phyloP scores from a whole-genome alignment of 1,140 invertebrate genomes.

The Danaus plexippus region DNA sequence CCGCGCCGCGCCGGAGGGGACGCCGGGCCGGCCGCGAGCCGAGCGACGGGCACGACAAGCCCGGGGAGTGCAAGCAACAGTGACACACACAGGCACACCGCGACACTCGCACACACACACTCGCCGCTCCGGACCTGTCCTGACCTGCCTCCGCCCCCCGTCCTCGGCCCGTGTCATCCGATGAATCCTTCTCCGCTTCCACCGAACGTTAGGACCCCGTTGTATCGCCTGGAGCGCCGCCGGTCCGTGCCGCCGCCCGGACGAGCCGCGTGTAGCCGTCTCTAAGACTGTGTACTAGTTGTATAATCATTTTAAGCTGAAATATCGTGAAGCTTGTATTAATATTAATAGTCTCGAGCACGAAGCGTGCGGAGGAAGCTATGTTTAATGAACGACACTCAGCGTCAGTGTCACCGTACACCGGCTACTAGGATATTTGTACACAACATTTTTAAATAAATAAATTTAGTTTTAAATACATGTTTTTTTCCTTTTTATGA shows the following conservation, averaged over 20 bases:
- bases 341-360: not conserved
- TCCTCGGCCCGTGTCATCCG: too few relatives aligned
- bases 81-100: constrained; percentile 17
- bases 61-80: constrained; percentile 60
- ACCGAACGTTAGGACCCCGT: too few relatives aligned
- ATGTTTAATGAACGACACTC: constrained; percentile 8
- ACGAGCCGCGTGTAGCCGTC: constrained; percentile 25
- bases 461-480: constrained; percentile 45
- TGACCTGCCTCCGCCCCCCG: too few relatives aligned
- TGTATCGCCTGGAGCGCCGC: too few relatives aligned
- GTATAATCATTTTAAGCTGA: constrained; percentile 23
- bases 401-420: constrained; percentile 23
- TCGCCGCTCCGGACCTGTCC: too few relatives aligned
- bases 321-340: constrained; percentile 15
- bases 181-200: too few relatives aligned
- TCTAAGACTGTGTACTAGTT: constrained; percentile 34
- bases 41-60: constrained; percentile 35
- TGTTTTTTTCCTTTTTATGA: constrained; percentile 14
- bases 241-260: too few relatives aligned
- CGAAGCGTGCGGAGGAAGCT: too few relatives aligned
- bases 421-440: constrained; percentile 58
- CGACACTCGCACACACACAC: too few relatives aligned
- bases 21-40: constrained; percentile 44
- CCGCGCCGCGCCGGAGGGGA: constrained; percentile 36
- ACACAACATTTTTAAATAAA: constrained; percentile 59